These are phyloP conservation scores for Parus major DNA, from an alignment of 2,113 vertebrate genomes.

Conservation along the genomic window DNA sequence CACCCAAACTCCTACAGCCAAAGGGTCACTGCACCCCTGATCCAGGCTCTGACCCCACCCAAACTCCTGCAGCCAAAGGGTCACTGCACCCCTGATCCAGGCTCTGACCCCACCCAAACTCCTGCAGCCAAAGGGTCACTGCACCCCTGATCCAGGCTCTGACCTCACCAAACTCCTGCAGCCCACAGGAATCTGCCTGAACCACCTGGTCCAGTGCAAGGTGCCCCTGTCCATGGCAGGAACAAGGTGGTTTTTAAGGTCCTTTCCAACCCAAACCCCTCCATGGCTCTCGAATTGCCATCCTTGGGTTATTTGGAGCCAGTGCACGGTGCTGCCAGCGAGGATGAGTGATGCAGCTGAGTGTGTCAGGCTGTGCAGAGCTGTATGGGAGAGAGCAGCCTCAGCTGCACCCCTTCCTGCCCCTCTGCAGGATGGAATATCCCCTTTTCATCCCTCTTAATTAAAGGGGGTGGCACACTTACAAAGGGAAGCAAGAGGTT, in stretches of 20 bases:
- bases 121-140: too few relatives aligned
- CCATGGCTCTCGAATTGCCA: background rate
- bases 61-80: too few relatives aligned
- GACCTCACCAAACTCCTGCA: background rate
- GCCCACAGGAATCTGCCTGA: background rate
- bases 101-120: too few relatives aligned
- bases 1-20: too few relatives aligned
- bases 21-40: too few relatives aligned
- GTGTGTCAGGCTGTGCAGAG: background rate
- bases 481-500: conserved; percentile 26
- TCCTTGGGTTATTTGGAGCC: background rate
- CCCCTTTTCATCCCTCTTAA: conserved; percentile 26
- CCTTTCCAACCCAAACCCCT: background rate
- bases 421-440: conserved; percentile 4
- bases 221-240: background rate
- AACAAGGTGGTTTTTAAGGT: background rate
- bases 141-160: too few relatives aligned
- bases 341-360: conserved; percentile 5
- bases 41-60: too few relatives aligned
- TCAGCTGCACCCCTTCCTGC: conserved; percentile 43
- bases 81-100: too few relatives aligned
- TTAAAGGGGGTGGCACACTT: conserved; percentile 10
- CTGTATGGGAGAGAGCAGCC: background rate
- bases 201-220: background rate
- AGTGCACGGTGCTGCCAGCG: background rate